A percentile compares a stretch with the other conserved stretches of the same genome.
Conservation (phyloP, 53 echinoderm and acorn worm genomes). For the Holothuria leucospilota region DNA sequence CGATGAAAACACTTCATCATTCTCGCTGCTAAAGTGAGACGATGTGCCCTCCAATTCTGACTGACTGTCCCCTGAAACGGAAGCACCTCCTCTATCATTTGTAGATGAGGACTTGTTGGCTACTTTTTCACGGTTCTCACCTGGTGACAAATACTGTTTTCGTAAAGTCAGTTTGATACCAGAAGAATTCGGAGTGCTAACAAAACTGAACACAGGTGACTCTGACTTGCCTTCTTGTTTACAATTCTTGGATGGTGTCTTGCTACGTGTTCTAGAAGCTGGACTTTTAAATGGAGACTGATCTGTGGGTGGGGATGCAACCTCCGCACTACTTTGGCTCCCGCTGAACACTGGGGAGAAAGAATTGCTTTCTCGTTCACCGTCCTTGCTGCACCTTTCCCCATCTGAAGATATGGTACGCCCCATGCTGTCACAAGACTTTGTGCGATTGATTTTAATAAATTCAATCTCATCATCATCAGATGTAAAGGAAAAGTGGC, state of each 20-base stretch:
- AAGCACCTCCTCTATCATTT: background rate
- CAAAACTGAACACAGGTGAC: conserved; percentile 18
- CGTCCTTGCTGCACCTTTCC: background rate
- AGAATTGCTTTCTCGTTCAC: background rate
- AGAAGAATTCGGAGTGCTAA: conserved; percentile 24
- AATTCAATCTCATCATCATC: conserved; percentile 38
- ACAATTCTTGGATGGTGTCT: background rate
- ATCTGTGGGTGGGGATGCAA: background rate
- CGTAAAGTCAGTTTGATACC: conserved; percentile 7
- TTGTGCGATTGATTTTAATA: conserved; percentile 16
- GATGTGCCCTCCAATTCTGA: background rate
- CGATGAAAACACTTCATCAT: conserved; percentile 32
- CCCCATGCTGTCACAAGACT: conserved; percentile 23
- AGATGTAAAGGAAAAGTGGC: conserved; percentile 30
- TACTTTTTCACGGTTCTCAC: too few relatives aligned
- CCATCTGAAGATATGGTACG: background rate
- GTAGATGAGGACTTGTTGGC: background rate
- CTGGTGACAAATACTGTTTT: background rate
- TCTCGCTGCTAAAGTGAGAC: background rate
- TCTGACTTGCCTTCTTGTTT: background rate
- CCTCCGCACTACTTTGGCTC: background rate
- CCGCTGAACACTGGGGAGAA: conserved; percentile 13
- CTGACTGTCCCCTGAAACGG: background rate
- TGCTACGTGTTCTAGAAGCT: background rate
- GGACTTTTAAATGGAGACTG: conserved; percentile 28